Conservation (phyloP, 2,888 invertebrate genomes). For the Lapara coniferarum region DNA sequence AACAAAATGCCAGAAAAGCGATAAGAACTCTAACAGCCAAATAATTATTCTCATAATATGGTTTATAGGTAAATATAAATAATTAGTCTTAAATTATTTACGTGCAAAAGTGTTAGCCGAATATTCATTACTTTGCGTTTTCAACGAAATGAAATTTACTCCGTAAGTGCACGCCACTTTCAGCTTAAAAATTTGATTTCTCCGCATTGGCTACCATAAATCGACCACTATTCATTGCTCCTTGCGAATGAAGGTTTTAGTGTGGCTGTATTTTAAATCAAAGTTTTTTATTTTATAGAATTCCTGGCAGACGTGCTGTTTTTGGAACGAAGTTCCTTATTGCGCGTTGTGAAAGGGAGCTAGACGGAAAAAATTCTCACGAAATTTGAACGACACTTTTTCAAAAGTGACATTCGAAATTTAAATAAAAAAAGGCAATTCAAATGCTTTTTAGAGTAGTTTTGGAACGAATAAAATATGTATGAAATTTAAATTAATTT, state of each 20-base stretch:
- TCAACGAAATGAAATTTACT: constrained; percentile 19
- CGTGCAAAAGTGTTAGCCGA: constrained; percentile 8
- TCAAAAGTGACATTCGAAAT: no score
- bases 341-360: no score
- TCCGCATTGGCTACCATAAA: constrained; percentile 2
- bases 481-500: no score
- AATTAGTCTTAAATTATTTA: background rate
- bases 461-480: no score
- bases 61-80: background rate
- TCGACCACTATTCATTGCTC: constrained; percentile 10
- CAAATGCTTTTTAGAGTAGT: no score
- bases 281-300: background rate
- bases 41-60: no score
- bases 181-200: constrained; percentile 21
- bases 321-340: no score
- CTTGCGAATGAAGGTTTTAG: constrained; percentile 6
- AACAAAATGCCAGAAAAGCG: no score
- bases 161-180: constrained; percentile 14
- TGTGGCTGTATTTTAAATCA: constrained; percentile 9
- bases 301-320: background rate
- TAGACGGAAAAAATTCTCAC: no score
- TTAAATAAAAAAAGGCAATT: no score
- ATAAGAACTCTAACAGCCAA: no score
- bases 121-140: constrained; percentile 15
- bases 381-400: no score